A percentile compares a stretch with the other conserved stretches of the same genome.
Conservation (phyloP, 1,140 invertebrate genomes). For the Vanessa tameamea region DNA sequence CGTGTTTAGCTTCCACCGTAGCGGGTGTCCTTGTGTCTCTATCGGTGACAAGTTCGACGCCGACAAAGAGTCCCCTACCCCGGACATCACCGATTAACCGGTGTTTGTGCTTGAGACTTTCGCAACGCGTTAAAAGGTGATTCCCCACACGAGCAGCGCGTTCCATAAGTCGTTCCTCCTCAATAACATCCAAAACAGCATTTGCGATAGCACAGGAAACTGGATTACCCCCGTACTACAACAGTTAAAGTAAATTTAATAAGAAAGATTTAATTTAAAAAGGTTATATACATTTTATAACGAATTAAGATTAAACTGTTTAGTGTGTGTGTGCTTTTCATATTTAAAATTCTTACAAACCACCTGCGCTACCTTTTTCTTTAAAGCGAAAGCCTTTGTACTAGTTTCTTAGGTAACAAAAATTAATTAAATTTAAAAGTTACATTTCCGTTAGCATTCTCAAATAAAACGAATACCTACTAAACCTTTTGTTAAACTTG, state of each 20-base stretch:
- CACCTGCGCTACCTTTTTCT: background rate
- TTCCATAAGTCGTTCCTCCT: conserved; percentile 91
- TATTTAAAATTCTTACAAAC: background rate
- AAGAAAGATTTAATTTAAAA: conserved; percentile 43
- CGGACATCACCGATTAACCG: conserved; percentile 93
- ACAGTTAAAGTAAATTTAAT: conserved; percentile 40
- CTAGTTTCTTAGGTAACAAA: conserved; percentile 2
- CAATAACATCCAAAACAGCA: conserved; percentile 96
- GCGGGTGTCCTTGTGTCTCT: conserved; percentile 89
- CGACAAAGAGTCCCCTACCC: conserved; percentile 95
- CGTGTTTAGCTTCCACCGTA: conserved; percentile 89
- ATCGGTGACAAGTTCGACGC: conserved; percentile 95
- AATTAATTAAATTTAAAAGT: conserved; percentile 7
- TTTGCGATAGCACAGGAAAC: conserved; percentile 97
- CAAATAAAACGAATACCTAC: background rate
- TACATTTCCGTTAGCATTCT: background rate
- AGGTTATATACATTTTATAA: background rate
- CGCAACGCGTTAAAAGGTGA: conserved; percentile 87
- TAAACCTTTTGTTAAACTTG: background rate
- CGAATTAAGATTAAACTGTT: background rate
- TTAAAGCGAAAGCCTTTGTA: background rate
- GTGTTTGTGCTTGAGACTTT: conserved; percentile 87
- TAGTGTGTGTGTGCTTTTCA: background rate
- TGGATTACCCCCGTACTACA: conserved; percentile 97
- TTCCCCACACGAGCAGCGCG: conserved; percentile 91